phyloP scores from a whole-genome alignment of 2,113 vertebrate genomes.

The Sitta europaea region DNA sequence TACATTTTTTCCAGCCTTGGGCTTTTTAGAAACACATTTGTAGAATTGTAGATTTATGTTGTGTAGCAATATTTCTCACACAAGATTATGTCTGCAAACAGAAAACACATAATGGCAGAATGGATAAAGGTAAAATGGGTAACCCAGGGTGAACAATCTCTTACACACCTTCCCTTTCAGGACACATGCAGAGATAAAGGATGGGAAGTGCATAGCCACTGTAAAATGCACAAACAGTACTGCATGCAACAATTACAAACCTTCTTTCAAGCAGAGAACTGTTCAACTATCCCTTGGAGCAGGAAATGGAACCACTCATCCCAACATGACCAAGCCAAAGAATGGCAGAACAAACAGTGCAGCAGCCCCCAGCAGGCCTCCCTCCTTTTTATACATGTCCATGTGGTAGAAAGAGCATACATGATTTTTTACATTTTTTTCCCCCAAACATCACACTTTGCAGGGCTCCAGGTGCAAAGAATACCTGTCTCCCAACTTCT shows the following conservation, averaged over 20 bases:
- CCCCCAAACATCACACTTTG: background rate
- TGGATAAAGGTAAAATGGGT: background rate
- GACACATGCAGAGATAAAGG: background rate
- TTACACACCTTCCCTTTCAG: background rate
- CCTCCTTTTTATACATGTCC: background rate
- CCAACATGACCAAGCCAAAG: background rate
- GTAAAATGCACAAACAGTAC: background rate
- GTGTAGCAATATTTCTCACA: background rate
- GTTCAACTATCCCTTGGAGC: background rate
- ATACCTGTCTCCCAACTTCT: background rate
- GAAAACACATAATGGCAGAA: background rate
- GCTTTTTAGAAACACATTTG: background rate
- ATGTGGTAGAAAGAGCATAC: background rate
- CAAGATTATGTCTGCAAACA: background rate
- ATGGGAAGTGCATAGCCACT: background rate
- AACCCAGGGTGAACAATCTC: background rate
- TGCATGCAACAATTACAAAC: background rate
- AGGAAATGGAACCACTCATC: background rate
- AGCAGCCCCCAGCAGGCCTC: background rate
- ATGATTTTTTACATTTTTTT: fast-evolving
- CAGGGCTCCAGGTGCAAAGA: background rate
- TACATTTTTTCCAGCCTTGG: fast-evolving
- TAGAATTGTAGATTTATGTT: background rate
- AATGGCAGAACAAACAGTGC: background rate
- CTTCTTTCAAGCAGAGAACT: background rate